A percentile compares a stretch with the other conserved stretches of the same genome.
These are phyloP conservation scores for Metopia argyrocephala DNA, from an alignment of 2,888 invertebrate genomes.

Conservation along the genomic window DNA sequence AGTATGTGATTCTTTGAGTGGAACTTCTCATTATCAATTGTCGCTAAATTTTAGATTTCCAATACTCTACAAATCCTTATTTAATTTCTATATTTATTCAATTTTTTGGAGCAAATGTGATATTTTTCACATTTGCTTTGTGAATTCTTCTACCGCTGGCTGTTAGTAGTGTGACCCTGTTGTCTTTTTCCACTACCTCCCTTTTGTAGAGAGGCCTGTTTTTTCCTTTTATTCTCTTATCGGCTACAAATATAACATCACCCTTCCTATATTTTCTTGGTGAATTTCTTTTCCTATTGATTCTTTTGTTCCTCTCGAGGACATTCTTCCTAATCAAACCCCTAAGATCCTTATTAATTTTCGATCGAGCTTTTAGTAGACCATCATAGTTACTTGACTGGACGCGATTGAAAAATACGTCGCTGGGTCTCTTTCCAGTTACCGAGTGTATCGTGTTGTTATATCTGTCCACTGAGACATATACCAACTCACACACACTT, in stretches of 20 bases:
- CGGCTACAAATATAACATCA: background rate
- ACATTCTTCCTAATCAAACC: background rate
- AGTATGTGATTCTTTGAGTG: no score
- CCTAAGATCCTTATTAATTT: background rate
- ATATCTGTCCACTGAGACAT: slow-evolving; percentile 60
- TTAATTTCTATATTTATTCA: background rate
- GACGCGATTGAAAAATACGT: slow-evolving; percentile 59
- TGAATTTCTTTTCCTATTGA: background rate
- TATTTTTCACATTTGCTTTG: slow-evolving; percentile 31
- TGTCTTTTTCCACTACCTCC: slow-evolving; percentile 38
- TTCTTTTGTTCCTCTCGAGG: background rate
- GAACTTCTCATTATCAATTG: background rate
- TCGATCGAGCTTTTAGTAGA: background rate
- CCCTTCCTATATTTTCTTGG: slow-evolving; percentile 18
- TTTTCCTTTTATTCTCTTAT: slow-evolving; percentile 5
- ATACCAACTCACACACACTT: no score
- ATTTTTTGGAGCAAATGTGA: background rate
- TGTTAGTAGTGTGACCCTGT: slow-evolving; percentile 30
- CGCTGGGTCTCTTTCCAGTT: slow-evolving; percentile 50
- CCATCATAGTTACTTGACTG: background rate
- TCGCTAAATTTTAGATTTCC: background rate
- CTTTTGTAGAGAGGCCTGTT: slow-evolving; percentile 27
- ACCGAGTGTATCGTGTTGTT: slow-evolving; percentile 64
- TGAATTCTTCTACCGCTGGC: slow-evolving; percentile 31
- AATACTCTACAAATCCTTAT: background rate